phyloP scores from a whole-genome alignment of 2,888 invertebrate genomes.

The Tenthredo amoena region DNA sequence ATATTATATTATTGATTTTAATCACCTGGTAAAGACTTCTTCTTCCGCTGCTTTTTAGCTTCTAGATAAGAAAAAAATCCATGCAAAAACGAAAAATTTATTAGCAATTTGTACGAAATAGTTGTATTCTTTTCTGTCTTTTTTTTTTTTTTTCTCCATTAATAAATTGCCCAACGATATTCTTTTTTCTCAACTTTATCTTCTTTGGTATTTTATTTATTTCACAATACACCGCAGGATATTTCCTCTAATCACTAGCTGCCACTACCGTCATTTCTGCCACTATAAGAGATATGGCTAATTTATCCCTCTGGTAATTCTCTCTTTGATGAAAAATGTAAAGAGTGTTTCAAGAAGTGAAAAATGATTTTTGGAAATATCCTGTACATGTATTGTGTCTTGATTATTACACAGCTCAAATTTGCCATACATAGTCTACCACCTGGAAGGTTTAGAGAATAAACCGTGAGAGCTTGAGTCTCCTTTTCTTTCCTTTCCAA shows the following conservation, averaged over 20 bases:
- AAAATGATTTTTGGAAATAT: neutral
- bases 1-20: slow-evolving; percentile 67
- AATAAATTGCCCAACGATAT: neutral
- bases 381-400: neutral
- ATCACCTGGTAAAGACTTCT: slow-evolving; percentile 95
- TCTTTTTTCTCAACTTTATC: neutral
- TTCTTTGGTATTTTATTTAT: slow-evolving; percentile 1
- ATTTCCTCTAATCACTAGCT: neutral
- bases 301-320: no score
- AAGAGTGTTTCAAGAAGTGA: neutral
- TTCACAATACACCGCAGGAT: slow-evolving; percentile 24
- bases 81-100: slow-evolving; percentile 77
- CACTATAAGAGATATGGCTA: neutral
- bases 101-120: slow-evolving; percentile 67
- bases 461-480: neutral
- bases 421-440: neutral
- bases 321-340: neutral
- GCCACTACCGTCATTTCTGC: neutral
- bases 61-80: slow-evolving; percentile 82
- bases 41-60: slow-evolving; percentile 97
- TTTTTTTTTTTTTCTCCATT: neutral
- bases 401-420: slow-evolving; percentile 29
- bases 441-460: slow-evolving; percentile 14
- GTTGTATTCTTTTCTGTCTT: neutral
- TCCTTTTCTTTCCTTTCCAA: neutral